These are phyloP conservation scores for Parnassius mnemosyne DNA, from an alignment of 2,888 invertebrate genomes.

Conservation along the genomic window DNA sequence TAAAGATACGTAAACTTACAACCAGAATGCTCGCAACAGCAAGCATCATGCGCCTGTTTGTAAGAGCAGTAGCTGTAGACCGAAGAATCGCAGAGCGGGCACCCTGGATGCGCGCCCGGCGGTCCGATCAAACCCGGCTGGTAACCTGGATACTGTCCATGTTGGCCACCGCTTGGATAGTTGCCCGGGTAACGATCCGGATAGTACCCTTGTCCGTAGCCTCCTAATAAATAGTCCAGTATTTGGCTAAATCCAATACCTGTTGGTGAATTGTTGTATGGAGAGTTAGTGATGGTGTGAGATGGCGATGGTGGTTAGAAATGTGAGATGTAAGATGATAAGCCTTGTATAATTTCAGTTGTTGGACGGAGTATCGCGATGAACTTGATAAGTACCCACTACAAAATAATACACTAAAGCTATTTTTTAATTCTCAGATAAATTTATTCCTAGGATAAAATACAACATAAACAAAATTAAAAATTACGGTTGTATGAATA, in stretches of 20 bases:
- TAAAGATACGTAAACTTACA: slow-evolving; percentile 53
- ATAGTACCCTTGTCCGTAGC: slow-evolving; percentile 45
- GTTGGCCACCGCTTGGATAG: slow-evolving; percentile 36
- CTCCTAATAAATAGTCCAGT: slow-evolving; percentile 73
- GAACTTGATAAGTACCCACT: too few relatives aligned
- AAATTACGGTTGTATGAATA: too few relatives aligned
- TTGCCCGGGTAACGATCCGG: slow-evolving; percentile 33
- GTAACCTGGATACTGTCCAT: slow-evolving; percentile 39
- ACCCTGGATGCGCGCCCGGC: slow-evolving; percentile 76
- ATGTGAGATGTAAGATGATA: slow-evolving; percentile 20
- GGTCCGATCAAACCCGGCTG: slow-evolving; percentile 53
- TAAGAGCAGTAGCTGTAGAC: slow-evolving; percentile 88
- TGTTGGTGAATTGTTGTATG: slow-evolving; percentile 52
- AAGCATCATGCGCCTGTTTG: slow-evolving; percentile 87
- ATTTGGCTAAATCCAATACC: slow-evolving; percentile 74
- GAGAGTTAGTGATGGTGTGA: slow-evolving; percentile 36
- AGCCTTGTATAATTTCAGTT: too few relatives aligned
- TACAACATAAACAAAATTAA: too few relatives aligned
- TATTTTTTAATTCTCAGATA: too few relatives aligned
- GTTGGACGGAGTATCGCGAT: too few relatives aligned
- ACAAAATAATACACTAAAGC: too few relatives aligned
- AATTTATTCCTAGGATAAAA: too few relatives aligned
- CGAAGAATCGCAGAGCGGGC: slow-evolving; percentile 88
- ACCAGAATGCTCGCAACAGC: slow-evolving; percentile 83
- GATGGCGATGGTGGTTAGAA: slow-evolving; percentile 47